Base-by-base conservation (phyloP, 1,140 invertebrate species). In the Formica exsecta region DNA sequence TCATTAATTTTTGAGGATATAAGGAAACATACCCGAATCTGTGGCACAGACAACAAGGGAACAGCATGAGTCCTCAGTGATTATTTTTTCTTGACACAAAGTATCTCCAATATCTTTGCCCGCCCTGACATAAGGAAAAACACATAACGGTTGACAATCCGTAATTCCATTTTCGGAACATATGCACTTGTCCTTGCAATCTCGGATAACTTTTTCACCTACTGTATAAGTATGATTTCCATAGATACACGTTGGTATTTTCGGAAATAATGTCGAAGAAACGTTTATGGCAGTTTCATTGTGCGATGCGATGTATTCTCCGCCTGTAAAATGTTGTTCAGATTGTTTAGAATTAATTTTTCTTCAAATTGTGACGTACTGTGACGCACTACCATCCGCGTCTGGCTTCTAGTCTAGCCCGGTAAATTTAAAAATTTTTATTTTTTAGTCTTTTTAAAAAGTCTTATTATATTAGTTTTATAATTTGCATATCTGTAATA, bases 21-120 rank as follows among this genome's bases (percentile, higher is more conserved):
- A 9, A 44, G 13, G 3, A 51, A 59, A 79, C 61, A 54, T 90
- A 96, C 96, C 95, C 66, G 95, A 95, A 93, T 96, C 95, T 16
- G 95, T 92, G 7, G 96, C 93, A 91, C 97, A 98, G 38, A 96
- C 94, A 85, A 97, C 95, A 51, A 96, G 95, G 4, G 97, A 96
- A 91, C 98, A 98, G 92, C 98, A 98, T 41, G 97, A 96, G 92
- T 98, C 97, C 54, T 97, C 96, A 16, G 96, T 95, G 9, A 95
- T 87, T 9, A 96, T 95, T 87, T 96, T 96, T 88, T 98, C 97
- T 61, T 96, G 95, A 91, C 98, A 98, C 32, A 97, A 93, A 1
- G 97, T 96, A 95, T 98, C 97, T 48, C 96, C 95, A 71, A 96
- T 94, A 80, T 95, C 95, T 91, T 96, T 95, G 38, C 97, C 97